Conservation (phyloP, 1,140 invertebrate genomes). For the Papilio glaucus region DNA sequence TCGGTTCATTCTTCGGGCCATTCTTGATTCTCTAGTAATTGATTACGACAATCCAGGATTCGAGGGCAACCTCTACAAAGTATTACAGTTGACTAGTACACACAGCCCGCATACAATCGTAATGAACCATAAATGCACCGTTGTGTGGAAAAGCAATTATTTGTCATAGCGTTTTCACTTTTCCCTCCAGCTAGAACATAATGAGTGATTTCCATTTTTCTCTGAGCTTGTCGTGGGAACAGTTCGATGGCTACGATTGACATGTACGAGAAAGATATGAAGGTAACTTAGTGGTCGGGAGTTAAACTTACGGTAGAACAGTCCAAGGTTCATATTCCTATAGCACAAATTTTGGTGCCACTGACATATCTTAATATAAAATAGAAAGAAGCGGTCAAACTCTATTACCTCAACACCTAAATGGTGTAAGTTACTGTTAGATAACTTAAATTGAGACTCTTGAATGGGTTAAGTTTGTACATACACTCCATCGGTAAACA, state of each 20-base stretch:
- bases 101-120: slow-evolving; percentile 12
- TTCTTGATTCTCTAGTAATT: no score
- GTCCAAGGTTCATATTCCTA: neutral
- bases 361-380: no score
- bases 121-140: neutral
- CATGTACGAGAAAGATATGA: neutral
- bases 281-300: neutral
- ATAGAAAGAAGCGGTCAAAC: neutral
- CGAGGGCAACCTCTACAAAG: neutral
- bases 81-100: neutral
- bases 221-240: neutral
- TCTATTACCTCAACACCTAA: no score
- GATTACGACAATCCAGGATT: neutral
- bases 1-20: no score
- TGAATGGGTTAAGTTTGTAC: no score
- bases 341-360: no score
- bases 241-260: neutral
- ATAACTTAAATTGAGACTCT: no score
- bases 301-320: neutral
- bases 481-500: no score
- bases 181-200: slow-evolving; percentile 4
- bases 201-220: slow-evolving; percentile 23
- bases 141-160: slow-evolving; percentile 23
- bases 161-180: slow-evolving; percentile 20
- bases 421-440: no score